Conservation (phyloP, 2,113 vertebrate species). For the Tetraodon nigroviridis region DNA sequence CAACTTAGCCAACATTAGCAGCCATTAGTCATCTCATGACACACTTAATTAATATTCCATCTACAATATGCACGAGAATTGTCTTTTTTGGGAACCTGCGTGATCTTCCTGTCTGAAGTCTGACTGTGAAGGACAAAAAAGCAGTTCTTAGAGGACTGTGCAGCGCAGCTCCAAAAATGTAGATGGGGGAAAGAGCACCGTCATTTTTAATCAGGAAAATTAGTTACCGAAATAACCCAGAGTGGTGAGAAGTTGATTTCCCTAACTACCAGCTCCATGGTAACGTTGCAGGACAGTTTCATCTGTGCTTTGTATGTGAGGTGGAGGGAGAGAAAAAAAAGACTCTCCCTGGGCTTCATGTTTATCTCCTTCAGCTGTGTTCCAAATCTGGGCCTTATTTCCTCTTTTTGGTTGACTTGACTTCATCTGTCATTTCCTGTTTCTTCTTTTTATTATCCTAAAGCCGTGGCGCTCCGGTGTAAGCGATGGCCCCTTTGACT, state of each 20-base stretch:
- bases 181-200: background rate
- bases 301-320: slow-evolving; percentile 26
- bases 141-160: too few relatives aligned
- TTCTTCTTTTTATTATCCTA: slow-evolving; percentile 44
- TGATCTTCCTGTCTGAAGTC: too few relatives aligned
- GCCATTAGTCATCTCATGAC: slow-evolving; percentile 9
- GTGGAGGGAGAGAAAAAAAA: slow-evolving; percentile 28
- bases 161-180: too few relatives aligned
- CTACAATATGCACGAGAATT: too few relatives aligned
- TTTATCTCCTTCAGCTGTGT: slow-evolving; percentile 42
- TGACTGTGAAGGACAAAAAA: too few relatives aligned
- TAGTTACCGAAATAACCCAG: slow-evolving; percentile 18
- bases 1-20: slow-evolving; percentile 17
- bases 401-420: slow-evolving; percentile 31
- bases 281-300: slow-evolving; percentile 15
- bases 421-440: slow-evolving; percentile 44
- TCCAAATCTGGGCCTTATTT: slow-evolving; percentile 45
- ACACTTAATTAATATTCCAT: slow-evolving; percentile 3
- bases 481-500: slow-evolving; percentile 48
- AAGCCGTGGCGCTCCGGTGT: slow-evolving; percentile 49
- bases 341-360: slow-evolving; percentile 26
- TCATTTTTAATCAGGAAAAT: background rate
- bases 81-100: too few relatives aligned
- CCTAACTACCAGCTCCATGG: slow-evolving; percentile 8
- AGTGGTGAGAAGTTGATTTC: slow-evolving; percentile 32